Base-by-base conservation (phyloP, 2,888 invertebrate genomes). In the Phania funesta region DNA sequence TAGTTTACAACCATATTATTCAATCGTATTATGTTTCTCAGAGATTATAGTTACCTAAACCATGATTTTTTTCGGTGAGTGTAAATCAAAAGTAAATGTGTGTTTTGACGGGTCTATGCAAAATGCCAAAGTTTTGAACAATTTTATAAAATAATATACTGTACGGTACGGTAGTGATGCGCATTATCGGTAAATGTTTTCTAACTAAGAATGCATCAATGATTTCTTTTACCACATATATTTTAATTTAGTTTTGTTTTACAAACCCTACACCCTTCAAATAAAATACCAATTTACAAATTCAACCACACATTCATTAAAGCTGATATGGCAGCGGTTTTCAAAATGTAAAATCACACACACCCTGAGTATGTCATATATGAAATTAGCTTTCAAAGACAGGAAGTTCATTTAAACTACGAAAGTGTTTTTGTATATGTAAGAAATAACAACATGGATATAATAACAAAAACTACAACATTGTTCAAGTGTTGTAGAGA, bases 371-470 rank as follows among this genome's bases (percentile, higher is more conserved):
- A 50, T 26, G 48, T 50, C 26, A 56, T 13, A 50, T 50, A 26
- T 71, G 50, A 50, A 60, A 60, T 71, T 38, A 41, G 38, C 60
- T 41, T 60, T 71, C 18, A 38, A 50, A 60, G 9, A 1, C 38
- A 50, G 48, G 24, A 60, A 71, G 26, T 70, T 50, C 38, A 60
- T 24, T 26, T 18, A 48, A 70, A 13, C 24, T 24, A 13, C 8
- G 5, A 24, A 46, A 46, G 16, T 11, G 11, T 54, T 9, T 29
- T 11, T 29, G 20, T 1, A 54, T 41, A 18, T 54, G 18, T 6
- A 5, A 56, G 1, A 16, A 18, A 2, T 7, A 16, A 18, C 7
- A 3, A 7, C 6, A 3, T 11, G 5, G 18, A 3, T 7, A 18
- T 44, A 44, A n/a, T 18, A 38, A 13, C 9, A 41, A 13, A 3